These are phyloP conservation scores for Drosophila subquinaria DNA, from an alignment of 2,888 invertebrate genomes.

Conservation along the genomic window DNA sequence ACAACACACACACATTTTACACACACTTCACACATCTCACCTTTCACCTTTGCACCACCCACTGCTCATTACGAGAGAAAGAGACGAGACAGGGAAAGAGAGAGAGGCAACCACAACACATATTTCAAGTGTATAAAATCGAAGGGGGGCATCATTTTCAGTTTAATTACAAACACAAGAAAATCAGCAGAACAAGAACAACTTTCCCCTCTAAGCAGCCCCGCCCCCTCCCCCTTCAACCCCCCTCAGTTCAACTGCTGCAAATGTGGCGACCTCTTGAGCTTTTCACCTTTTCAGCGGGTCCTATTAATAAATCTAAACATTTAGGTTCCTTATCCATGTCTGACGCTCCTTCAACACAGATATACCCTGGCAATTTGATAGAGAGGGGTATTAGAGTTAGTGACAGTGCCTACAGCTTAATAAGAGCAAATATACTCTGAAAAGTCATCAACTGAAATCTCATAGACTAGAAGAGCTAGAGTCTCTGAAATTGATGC, in stretches of 20 bases:
- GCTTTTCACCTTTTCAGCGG: slow-evolving; percentile 44
- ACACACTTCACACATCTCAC: slow-evolving; percentile 7
- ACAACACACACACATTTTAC: slow-evolving; percentile 6
- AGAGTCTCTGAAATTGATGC: neutral
- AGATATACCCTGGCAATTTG: neutral
- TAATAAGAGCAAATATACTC: too few relatives aligned
- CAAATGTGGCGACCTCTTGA: slow-evolving; percentile 26
- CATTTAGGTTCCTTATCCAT: slow-evolving; percentile 54
- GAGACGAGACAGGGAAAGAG: too few relatives aligned
- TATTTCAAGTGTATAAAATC: slow-evolving; percentile 59
- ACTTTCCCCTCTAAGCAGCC: slow-evolving; percentile 2
- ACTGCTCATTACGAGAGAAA: neutral
- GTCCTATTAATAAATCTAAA: slow-evolving; percentile 78
- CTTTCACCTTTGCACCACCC: slow-evolving; percentile 1
- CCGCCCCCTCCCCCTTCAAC: neutral
- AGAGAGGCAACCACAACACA: slow-evolving; percentile 8
- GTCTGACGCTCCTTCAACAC: slow-evolving; percentile 17
- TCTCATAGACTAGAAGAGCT: too few relatives aligned
- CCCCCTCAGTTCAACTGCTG: neutral
- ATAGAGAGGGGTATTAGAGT: neutral
- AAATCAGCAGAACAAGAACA: neutral
- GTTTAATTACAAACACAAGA: slow-evolving; percentile 71
- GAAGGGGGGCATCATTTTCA: slow-evolving; percentile 61
- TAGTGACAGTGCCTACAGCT: neutral
- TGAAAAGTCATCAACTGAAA: too few relatives aligned